phyloP scores from a whole-genome alignment of 2,113 vertebrate genomes.

The Paradisaea rubra region DNA sequence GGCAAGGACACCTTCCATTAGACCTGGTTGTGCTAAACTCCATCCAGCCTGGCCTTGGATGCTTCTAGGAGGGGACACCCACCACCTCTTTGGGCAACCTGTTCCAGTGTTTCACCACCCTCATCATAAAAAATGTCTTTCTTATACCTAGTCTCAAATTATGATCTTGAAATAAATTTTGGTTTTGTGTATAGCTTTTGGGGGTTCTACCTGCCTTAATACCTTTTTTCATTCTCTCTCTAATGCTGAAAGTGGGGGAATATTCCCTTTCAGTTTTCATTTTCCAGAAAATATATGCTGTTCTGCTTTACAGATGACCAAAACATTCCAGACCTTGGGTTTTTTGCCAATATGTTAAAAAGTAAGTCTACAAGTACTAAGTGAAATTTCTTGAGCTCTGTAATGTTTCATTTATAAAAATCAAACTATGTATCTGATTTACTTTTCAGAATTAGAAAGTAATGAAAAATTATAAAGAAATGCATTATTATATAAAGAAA shows the following conservation, averaged over 20 bases:
- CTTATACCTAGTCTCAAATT: background rate
- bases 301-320: background rate
- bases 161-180: background rate
- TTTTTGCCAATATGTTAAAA: background rate
- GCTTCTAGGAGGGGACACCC: background rate
- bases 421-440: background rate
- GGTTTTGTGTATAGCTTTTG: background rate
- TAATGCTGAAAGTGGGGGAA: background rate
- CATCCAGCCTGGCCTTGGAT: background rate
- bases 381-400: background rate
- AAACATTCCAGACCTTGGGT: background rate
- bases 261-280: background rate
- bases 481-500: background rate
- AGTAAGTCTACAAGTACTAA: background rate
- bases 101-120: background rate
- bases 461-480: background rate
- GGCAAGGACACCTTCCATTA: background rate
- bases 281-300: background rate
- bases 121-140: background rate
- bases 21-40: background rate
- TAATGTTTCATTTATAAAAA: background rate
- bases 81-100: background rate
- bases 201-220: background rate
- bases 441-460: background rate
- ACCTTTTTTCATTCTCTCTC: background rate